Evolutionary conservation across 2,797 vertebrate genomes (phyloP).

Genomic region (Myotis daubentonii): DNA sequence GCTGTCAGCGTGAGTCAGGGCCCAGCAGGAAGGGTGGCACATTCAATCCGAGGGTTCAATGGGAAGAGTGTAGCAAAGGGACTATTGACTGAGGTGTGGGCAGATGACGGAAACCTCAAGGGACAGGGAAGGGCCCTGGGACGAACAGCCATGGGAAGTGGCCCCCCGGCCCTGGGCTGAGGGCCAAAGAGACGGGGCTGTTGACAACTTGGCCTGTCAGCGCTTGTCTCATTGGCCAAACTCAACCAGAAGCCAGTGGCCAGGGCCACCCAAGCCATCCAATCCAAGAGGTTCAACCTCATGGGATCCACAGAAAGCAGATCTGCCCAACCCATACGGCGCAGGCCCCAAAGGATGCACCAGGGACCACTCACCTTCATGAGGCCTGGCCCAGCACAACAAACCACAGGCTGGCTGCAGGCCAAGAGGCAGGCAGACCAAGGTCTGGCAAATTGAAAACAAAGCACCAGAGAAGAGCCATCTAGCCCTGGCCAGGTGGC

Average conservation of each 20-base stretch:
- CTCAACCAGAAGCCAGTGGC: neutral
- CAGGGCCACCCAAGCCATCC: neutral
- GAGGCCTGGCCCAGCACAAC: slow-evolving; percentile 36
- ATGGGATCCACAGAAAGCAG: neutral
- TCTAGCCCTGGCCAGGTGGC: neutral
- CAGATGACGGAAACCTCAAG: slow-evolving; percentile 15
- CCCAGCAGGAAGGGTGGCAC: neutral
- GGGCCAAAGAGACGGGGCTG: neutral
- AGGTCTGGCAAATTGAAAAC: neutral
- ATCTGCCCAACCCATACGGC: neutral
- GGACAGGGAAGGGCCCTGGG: neutral
- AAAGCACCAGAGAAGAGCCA: neutral
- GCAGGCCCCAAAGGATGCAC: neutral
- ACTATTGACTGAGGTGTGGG: slow-evolving; percentile 1
- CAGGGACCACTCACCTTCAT: neutral
- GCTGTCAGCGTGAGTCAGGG: neutral
- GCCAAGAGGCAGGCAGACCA: neutral
- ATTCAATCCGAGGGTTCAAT: neutral
- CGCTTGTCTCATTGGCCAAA: slow-evolving; percentile 1
- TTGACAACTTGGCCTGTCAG: neutral
- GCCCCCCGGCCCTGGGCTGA: neutral
- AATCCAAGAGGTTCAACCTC: neutral
- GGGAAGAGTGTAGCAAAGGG: slow-evolving; percentile 9
- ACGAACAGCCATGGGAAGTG: neutral
- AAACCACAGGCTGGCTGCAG: neutral